Base-by-base conservation (phyloP, 2,113 vertebrate species). In the Leucoraja erinaceus region DNA sequence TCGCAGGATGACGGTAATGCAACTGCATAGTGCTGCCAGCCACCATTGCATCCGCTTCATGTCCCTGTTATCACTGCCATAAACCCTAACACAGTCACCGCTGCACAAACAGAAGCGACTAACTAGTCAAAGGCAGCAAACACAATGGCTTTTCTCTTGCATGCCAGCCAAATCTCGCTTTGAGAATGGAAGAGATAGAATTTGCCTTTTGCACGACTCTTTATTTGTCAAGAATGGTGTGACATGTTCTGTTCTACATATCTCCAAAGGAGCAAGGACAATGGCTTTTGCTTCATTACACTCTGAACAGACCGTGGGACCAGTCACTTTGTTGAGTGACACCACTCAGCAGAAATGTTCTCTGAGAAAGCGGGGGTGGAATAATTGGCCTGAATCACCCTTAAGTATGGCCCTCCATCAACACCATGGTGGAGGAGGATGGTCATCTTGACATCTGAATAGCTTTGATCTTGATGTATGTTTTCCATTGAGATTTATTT, bases 1-100 rank as follows among this genome's bases (percentile, higher is more conserved):
- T 97, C 95, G 0, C 97, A 97, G 93, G 96, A 97, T 0, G 98
- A 99, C 0, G 99, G 98, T 99, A 96, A 95, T 94, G 91, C 18
- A 14, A 14, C 0, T 16, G 0, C 11, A 28, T 18, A 33, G 38
- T 5, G 8, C 28, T 7, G 81, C 0, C 0, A 2, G 68, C 74
- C 1, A 0, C 7, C 74, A 56, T 81, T 93, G 61, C 93, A 70
- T 93, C 1, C 31, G 79, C 0, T 9, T 1, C 4, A 90, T 59
- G 72, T 38, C 10, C 22, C 5, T 0, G 16, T 31, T 0, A 68
- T 3, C 10, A 22, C 74, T 31, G 16, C 25, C 75, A 25, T 66
- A 90, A 90, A 90, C 22, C 88, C 68, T 91, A 72, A 66, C 83
- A 91, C 68, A 72, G 61, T 70, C 88, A 72, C 22, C 25, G 4